Evolutionary conservation across 2,888 invertebrate genomes (phyloP).

Genomic region (Erebia ligea): DNA sequence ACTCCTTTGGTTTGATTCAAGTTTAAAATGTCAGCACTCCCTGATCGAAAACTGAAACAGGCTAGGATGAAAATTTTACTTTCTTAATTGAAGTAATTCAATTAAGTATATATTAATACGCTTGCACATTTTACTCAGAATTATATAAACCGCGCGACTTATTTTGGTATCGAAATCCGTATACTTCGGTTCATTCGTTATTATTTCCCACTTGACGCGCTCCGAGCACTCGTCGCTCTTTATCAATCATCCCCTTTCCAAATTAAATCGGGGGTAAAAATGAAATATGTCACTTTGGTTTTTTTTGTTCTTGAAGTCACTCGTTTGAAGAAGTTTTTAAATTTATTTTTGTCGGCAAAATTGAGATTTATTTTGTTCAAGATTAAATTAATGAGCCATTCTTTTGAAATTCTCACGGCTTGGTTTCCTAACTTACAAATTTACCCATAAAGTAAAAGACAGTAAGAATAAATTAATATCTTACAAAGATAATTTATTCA

Average conservation of each 20-base stretch:
- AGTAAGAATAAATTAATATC: too few relatives aligned
- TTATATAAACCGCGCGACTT: not conserved
- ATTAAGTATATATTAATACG: too few relatives aligned
- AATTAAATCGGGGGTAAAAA: conserved; percentile 67
- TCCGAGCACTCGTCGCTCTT: conserved; percentile 51
- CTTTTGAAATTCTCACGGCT: not conserved
- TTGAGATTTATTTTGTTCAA: conserved; percentile 17
- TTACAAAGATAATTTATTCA: too few relatives aligned
- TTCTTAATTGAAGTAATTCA: too few relatives aligned
- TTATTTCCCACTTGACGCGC: conserved; percentile 49
- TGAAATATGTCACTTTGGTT: conserved; percentile 55
- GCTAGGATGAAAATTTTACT: too few relatives aligned
- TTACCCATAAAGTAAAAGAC: too few relatives aligned
- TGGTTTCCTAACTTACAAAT: not conserved
- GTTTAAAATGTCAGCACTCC: too few relatives aligned
- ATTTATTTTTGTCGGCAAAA: conserved; percentile 17
- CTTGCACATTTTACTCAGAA: not conserved
- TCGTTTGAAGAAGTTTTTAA: conserved; percentile 38
- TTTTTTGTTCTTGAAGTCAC: conserved; percentile 42
- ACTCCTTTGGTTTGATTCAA: too few relatives aligned
- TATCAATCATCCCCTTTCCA: conserved; percentile 63
- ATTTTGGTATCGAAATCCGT: conserved; percentile 29
- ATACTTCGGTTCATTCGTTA: conserved; percentile 46
- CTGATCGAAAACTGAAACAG: too few relatives aligned
- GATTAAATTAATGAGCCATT: not conserved